Evolutionary conservation across 2,888 invertebrate species (phyloP), one percentile per base, ranked within the genome.

Genomic region (Automeris io): DNA sequence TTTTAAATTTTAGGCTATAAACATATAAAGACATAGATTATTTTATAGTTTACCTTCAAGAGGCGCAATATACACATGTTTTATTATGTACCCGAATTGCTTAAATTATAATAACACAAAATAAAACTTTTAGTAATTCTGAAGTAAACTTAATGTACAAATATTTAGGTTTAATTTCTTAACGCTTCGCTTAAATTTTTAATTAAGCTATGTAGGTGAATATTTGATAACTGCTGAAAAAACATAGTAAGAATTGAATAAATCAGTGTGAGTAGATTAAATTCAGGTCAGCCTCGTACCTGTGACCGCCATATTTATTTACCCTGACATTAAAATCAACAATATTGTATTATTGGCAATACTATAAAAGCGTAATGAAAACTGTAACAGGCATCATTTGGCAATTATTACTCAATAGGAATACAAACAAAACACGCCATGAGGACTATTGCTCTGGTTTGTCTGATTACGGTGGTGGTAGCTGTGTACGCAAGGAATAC

Each of bases 341-440:
- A 54, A 57, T 46, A 58, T 50, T 60, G 51, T 63, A 62, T 62
- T 78, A 77, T 83, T 82, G 69, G 67, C 75, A 82, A 83, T 76
- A 82, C 73, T 85, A 86, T 86, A 85, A 75, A 86, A 86, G 58
- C 70, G 63, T 51, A 68, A 61, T 67, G 70, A 78, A 79, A 79
- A 61, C 64, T 47, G 64, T 55, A 71, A 75, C 74, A 69, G 67
- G 75, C 49, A 85, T 82, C 85, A 85, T 82, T 86, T 76, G 58
- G 77, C 67, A 83, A 82, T 75, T 70, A 65, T 79, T 78, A 58
- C 73, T 51, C 55, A 76, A 75, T 61, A 70, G 61, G 60, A 62
- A 59, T 54, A 56, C 66, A 63, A 71, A 60, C 56, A 46, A 54
- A 56, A 49, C 54, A 47, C 64, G 78, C 68, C 57, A 86, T 86